Base-by-base conservation (phyloP, 2,113 vertebrate species). In the Myocastor coypus region DNA sequence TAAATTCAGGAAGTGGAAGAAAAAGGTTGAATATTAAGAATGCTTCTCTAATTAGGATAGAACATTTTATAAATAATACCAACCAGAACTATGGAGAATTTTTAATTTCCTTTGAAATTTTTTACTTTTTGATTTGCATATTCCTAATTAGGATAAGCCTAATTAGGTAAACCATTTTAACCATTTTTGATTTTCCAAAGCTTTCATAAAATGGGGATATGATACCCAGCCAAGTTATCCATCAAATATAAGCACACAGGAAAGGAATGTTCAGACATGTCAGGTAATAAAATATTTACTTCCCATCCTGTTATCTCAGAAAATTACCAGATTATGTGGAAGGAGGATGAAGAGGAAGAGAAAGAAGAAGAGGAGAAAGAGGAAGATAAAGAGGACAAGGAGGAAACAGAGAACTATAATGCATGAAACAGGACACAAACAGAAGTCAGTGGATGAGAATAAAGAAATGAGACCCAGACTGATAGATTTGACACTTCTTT, bases 11-110 rank as follows among this genome's bases (percentile, higher is more conserved):
- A 96, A 94, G 30, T 30, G 26, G 40, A 61, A 75, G 64, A 40
- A 93, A 82, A 69, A 89, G 37, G 63, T 19, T 78, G 82, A 71
- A 93, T 84, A 37, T 84, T 96, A 55, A 87, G 22, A 12, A 32
- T 89, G 26, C 13, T 34, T 91, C 83, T 80, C 7, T 66, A 55
- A 55, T 55, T 55, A 55, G 55, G 55, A 34, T 1, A n/a, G n/a
- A n/a, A n/a, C n/a, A n/a, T n/a, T n/a, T n/a, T n/a, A n/a, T n/a
- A 93, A 81, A 75, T 83, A 80, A 92, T 93, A 80, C 52, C 55
- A 37, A 42, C 32, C 61, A 84, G 85, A 61, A 37, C 78, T 46
- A 52, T 28, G 32, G 81, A 87, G n/a, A 91, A 92, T 96, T 94
- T 96, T 37, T 87, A 78, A 55, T 94, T 78, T 89, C 83, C 59